Base-by-base conservation (phyloP, 2,113 vertebrate species). In the Silurus meridionalis region DNA sequence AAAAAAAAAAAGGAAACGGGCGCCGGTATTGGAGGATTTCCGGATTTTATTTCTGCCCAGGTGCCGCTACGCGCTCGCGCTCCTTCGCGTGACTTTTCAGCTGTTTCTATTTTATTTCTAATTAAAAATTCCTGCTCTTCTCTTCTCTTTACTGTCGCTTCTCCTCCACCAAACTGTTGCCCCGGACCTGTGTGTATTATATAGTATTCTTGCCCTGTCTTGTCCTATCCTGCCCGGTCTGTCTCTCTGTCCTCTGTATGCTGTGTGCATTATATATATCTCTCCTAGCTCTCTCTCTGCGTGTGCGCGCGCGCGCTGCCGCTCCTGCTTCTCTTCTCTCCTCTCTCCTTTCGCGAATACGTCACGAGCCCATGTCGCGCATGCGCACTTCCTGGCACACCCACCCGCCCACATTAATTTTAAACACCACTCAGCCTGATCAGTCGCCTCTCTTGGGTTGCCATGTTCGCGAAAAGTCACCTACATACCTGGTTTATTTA, bases 341-440 rank as follows among this genome's bases (percentile, higher is more conserved):
- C 87, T 67, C 61, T 93, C 94, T 91, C 89, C 93, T 91, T 64
- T 90, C 84, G 83, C 80, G 55, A 82, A 85, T 63, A 92, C 94
- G 93, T 95, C 94, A 95, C 90, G 53, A 77, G 86, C 90, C 86
- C 74, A 37, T 72, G 83, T 23, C n/a, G 89, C 92, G 93, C 94
- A 90, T 91, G 93, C 94, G 94, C 93, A 87, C 78, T 90, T 14
- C 50, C 10, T n/a, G 88, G 78, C 83, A 90, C 89, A 89, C 88
- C 87, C 88, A 85, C 88, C 83, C 72, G 69, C 82, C 85, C 72
- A 57, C 48, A 61, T 85, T 61, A 66, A 52, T 64, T 25, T 85
- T 83, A 75, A 80, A 80, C 71, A 78, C 25, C 53, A 13, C 63
- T 37, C 14, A 53, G 58, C 63, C 53, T 61, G 52, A 74, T 72